These are phyloP conservation scores for Eueides isabella DNA, from an alignment of 1,140 invertebrate genomes.

Conservation along the genomic window DNA sequence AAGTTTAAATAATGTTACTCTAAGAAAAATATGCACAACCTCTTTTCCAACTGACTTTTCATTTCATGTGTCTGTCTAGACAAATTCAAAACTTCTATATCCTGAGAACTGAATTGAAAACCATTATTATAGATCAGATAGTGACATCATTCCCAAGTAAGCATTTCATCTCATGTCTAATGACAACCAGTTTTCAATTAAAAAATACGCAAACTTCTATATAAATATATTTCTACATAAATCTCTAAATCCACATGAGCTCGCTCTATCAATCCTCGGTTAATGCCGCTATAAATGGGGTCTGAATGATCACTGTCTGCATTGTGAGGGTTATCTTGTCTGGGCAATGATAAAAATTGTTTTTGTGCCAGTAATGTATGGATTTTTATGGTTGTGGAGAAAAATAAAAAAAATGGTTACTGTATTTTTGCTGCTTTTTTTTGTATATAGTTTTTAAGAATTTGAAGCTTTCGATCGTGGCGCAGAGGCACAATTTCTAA, in stretches of 20 bases:
- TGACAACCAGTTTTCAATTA: not conserved
- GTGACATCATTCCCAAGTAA: not conserved
- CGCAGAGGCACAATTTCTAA: too few relatives aligned
- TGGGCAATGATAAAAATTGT: conserved; percentile 5
- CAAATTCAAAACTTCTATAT: too few relatives aligned
- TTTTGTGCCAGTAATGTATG: not conserved
- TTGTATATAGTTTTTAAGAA: too few relatives aligned
- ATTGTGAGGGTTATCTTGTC: conserved; percentile 28
- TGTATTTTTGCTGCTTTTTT: too few relatives aligned
- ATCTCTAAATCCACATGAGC: conserved; percentile 47
- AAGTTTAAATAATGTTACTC: too few relatives aligned
- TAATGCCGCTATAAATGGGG: conserved; percentile 39
- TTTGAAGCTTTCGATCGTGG: too few relatives aligned
- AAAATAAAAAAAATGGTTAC: too few relatives aligned
- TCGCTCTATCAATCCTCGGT: conserved; percentile 52
- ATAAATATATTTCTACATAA: conserved; percentile 44
- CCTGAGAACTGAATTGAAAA: too few relatives aligned
- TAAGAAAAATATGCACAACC: too few relatives aligned
- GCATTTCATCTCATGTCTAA: not conserved
- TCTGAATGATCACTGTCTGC: conserved; percentile 14
- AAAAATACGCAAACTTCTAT: conserved; percentile 14
- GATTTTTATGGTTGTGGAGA: not conserved
- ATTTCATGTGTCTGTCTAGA: too few relatives aligned
- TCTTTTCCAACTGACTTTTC: too few relatives aligned
- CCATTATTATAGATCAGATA: too few relatives aligned